These are phyloP conservation scores for Scartelaos histophorus DNA, from an alignment of 2,113 vertebrate species.

Conservation along the genomic window DNA sequence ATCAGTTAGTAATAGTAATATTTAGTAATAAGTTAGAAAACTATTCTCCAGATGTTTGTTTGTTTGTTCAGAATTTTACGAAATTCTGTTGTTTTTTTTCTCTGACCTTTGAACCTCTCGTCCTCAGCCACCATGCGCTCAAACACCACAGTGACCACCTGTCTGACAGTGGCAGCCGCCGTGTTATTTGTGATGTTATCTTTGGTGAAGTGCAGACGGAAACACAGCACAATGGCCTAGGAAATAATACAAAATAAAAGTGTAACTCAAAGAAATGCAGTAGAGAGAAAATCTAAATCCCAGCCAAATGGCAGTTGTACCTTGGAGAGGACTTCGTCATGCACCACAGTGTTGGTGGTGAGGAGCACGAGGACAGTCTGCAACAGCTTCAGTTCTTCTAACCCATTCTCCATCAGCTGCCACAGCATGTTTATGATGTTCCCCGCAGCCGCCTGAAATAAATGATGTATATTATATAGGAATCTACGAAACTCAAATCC, in stretches of 20 bases:
- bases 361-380: slow-evolving; percentile 97
- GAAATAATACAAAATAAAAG: neutral
- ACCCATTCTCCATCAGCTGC: slow-evolving; percentile 98
- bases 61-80: too few species aligned
- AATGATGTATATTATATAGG: slow-evolving; percentile 9
- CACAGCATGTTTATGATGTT: slow-evolving; percentile 99
- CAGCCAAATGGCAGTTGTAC: slow-evolving; percentile 61
- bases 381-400: slow-evolving; percentile 96
- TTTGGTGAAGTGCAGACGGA: slow-evolving; percentile 98
- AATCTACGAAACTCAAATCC: too few species aligned
- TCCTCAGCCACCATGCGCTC: slow-evolving; percentile 99
- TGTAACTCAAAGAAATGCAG: neutral
- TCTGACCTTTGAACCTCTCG: slow-evolving; percentile 87
- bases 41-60: neutral
- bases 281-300: neutral
- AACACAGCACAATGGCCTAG: slow-evolving; percentile 97
- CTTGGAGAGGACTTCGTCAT: slow-evolving; percentile 96
- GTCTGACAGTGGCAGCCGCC: slow-evolving; percentile 93
- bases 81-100: neutral
- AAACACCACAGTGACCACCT: slow-evolving; percentile 97
- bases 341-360: slow-evolving; percentile 97
- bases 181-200: slow-evolving; percentile 99
- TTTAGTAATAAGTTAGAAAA: too few species aligned
- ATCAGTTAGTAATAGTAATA: too few species aligned
- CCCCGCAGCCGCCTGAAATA: slow-evolving; percentile 88